Conservation (phyloP, 2,888 invertebrate genomes). For the Cloeon dipterum region DNA sequence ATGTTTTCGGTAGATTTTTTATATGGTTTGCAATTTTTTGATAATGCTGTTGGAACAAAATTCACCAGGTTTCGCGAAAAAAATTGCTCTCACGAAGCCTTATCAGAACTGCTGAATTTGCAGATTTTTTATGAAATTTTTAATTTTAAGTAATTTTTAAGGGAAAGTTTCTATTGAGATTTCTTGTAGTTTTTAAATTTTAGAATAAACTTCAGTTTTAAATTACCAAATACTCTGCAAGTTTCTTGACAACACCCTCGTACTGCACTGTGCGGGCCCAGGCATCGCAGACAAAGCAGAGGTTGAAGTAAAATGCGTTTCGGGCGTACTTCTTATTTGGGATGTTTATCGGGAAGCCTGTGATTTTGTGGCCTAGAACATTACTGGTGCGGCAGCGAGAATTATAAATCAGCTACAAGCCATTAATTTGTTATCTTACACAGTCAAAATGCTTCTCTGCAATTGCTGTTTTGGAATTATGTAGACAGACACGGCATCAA, state of each 20-base stretch:
- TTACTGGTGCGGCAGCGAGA: conserved; percentile 26
- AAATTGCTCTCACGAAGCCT: too few species aligned
- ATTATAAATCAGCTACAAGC: conserved; percentile 1
- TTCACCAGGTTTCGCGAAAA: too few species aligned
- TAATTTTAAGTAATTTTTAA: too few species aligned
- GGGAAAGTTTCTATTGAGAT: too few species aligned
- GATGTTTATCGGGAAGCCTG: conserved; percentile 81
- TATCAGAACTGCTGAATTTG: too few species aligned
- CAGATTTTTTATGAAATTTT: too few species aligned
- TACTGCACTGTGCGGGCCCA: conserved; percentile 77
- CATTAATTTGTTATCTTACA: conserved; percentile 26
- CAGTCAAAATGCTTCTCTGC: conserved; percentile 71
- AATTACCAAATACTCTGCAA: conserved; percentile 68
- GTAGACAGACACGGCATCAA: conserved; percentile 82
- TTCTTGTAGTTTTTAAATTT: too few species aligned
- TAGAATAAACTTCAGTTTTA: neutral
- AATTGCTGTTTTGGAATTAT: conserved; percentile 89
- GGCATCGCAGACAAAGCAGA: conserved; percentile 84
- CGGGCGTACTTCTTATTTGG: conserved; percentile 71
- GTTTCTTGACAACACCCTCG: conserved; percentile 81
- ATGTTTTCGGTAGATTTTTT: too few species aligned
- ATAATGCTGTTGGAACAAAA: too few species aligned
- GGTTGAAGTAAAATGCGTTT: conserved; percentile 87
- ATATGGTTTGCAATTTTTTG: too few species aligned
- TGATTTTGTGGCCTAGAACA: conserved; percentile 59